Percentiles rank a stretch among this genome's conserved stretches.
Conservation (phyloP, 2,797 vertebrate genomes). For the Prionace glauca region DNA sequence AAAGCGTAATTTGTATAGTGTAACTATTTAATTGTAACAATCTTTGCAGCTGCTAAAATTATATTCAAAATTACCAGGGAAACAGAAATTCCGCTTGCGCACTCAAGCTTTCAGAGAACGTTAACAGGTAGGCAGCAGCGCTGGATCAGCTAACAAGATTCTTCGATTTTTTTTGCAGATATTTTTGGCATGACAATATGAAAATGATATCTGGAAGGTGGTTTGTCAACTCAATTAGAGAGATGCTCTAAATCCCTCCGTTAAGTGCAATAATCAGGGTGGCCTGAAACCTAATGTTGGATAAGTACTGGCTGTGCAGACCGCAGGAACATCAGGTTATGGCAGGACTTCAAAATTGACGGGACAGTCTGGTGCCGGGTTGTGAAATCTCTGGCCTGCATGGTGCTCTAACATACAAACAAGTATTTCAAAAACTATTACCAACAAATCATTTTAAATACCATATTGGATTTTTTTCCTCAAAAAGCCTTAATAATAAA, state of each 20-base stretch:
- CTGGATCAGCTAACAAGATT: slow-evolving; percentile 21
- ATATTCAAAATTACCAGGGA: background rate
- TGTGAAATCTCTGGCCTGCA: background rate
- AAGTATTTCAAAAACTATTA: slow-evolving; percentile 21
- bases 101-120: background rate
- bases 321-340: background rate
- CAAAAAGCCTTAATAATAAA: background rate
- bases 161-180: background rate
- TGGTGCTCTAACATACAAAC: background rate
- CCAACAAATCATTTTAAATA: slow-evolving; percentile 26
- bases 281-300: background rate
- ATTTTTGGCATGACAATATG: background rate
- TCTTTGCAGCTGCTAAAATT: background rate
- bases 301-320: background rate
- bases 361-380: slow-evolving; percentile 26
- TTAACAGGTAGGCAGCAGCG: background rate
- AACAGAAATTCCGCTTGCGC: background rate
- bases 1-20: background rate
- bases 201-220: slow-evolving; percentile 27
- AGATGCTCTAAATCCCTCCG: background rate
- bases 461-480: background rate
- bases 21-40: background rate
- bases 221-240: slow-evolving; percentile 30
- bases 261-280: slow-evolving; percentile 25
- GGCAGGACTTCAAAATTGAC: background rate